A percentile compares a stretch with the other conserved stretches of the same genome.
Evolutionary conservation across 2,113 vertebrate genomes (phyloP).

Genomic region (Corynorhinus townsendii): DNA sequence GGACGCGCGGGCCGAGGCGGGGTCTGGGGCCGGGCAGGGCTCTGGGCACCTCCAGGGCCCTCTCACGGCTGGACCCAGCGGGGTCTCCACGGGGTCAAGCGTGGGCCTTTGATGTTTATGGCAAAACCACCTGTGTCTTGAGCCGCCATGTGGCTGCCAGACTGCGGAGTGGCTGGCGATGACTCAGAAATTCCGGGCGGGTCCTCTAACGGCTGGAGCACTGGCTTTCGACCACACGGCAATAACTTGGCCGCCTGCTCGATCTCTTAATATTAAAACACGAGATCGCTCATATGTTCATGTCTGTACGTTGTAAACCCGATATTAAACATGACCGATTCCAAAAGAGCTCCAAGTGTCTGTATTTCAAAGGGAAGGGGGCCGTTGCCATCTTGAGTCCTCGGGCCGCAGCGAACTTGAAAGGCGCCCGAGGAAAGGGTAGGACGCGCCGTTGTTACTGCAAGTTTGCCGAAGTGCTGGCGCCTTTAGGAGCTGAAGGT

Average conservation of each 20-base stretch:
- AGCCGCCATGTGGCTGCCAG: neutral
- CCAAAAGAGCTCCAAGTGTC: neutral
- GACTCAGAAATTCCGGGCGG: neutral
- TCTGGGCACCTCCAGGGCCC: neutral
- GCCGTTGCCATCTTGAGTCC: neutral
- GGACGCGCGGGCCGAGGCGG: fast-evolving
- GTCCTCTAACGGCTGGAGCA: neutral
- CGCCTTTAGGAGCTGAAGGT: neutral
- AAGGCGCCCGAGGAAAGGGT: neutral
- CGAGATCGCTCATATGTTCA: neutral
- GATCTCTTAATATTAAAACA: neutral
- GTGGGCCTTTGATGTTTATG: neutral
- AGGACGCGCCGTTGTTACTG: neutral
- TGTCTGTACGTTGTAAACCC: neutral
- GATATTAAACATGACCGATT: neutral
- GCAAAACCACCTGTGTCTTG: neutral
- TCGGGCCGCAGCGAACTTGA: neutral
- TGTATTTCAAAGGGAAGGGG: neutral
- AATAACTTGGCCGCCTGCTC: neutral
- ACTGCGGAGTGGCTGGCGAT: neutral
- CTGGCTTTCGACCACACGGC: neutral
- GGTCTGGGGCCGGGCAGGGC: neutral
- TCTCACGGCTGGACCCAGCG: fast-evolving
- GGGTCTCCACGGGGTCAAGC: neutral
- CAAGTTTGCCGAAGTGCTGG: neutral